These are phyloP conservation scores for Saturnia japonica DNA, from an alignment of 2,888 invertebrate species.

Conservation along the genomic window DNA sequence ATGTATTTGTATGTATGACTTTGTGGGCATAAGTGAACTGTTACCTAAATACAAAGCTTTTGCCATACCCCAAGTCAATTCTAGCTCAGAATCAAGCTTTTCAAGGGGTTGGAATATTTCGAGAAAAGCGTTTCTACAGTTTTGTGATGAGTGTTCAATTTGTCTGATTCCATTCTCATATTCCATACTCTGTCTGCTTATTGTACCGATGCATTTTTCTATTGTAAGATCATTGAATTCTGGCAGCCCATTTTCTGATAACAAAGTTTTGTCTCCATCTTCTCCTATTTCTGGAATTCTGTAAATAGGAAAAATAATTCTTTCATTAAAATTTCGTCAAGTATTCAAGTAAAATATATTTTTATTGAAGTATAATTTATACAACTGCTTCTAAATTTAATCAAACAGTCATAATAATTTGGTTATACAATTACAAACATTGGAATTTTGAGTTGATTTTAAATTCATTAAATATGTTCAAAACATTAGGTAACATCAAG, in stretches of 20 bases:
- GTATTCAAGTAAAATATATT: neutral
- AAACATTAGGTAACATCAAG: neutral
- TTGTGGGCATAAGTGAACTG: constrained; percentile 89
- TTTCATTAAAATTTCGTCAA: neutral
- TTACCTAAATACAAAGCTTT: constrained; percentile 92
- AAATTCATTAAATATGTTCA: neutral
- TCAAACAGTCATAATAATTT: neutral
- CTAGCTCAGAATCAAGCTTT: constrained; percentile 86
- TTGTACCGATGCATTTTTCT: constrained; percentile 91
- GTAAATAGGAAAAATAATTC: constrained; percentile 35
- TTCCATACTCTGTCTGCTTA: constrained; percentile 90
- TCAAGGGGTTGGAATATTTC: constrained; percentile 90
- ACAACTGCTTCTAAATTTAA: neutral
- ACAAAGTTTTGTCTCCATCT: constrained; percentile 88
- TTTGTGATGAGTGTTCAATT: constrained; percentile 80
- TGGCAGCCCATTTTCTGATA: constrained; percentile 88
- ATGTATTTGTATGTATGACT: constrained; percentile 89
- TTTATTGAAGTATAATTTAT: too few species aligned
- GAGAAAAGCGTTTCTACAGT: constrained; percentile 83
- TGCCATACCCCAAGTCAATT: constrained; percentile 93
- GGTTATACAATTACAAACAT: neutral
- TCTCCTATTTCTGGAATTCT: constrained; percentile 93
- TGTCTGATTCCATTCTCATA: constrained; percentile 89
- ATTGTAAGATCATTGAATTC: constrained; percentile 91
- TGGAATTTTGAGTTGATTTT: neutral